A percentile compares a stretch with the other conserved stretches of the same genome.
phyloP scores from a whole-genome alignment of 1,140 invertebrate species.

The Drosophila baimaii region DNA sequence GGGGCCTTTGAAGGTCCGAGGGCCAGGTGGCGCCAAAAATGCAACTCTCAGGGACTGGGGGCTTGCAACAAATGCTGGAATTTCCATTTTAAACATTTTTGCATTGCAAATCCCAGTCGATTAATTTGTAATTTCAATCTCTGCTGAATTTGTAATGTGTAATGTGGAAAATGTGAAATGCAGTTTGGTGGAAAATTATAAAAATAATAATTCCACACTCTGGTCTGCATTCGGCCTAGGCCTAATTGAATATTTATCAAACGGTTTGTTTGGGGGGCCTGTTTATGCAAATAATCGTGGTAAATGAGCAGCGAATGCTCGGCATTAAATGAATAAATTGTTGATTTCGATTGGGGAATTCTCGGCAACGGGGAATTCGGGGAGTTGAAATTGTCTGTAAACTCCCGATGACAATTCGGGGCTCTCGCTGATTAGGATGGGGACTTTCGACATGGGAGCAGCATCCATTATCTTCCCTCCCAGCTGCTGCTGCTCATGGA shows the following conservation, averaged over 20 bases:
- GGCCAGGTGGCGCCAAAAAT: slow-evolving; percentile 51
- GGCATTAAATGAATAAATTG: slow-evolving; percentile 55
- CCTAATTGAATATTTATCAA: slow-evolving; percentile 81
- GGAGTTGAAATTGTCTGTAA: slow-evolving; percentile 12
- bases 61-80: slow-evolving; percentile 5
- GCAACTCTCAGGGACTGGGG: neutral
- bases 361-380: neutral
- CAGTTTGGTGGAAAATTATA: slow-evolving; percentile 51
- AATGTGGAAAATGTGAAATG: slow-evolving; percentile 35
- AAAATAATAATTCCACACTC: slow-evolving; percentile 52
- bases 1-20: slow-evolving; percentile 48
- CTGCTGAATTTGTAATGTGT: slow-evolving; percentile 31
- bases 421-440: slow-evolving; percentile 21
- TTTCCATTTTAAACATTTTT: slow-evolving; percentile 24
- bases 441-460: neutral
- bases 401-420: slow-evolving; percentile 34
- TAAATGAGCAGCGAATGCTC: slow-evolving; percentile 56
- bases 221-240: slow-evolving; percentile 26
- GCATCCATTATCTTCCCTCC: slow-evolving; percentile 26
- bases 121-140: slow-evolving; percentile 76
- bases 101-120: slow-evolving; percentile 54
- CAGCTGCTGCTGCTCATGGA: slow-evolving; percentile 56
- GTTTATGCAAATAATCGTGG: slow-evolving; percentile 70
- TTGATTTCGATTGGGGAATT: slow-evolving; percentile 30
- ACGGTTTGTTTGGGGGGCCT: slow-evolving; percentile 28